Percentiles rank a stretch among this genome's conserved stretches.
Evolutionary conservation across 2,888 invertebrate genomes (phyloP).

Genomic region (Chromoteleia sp.): DNA sequence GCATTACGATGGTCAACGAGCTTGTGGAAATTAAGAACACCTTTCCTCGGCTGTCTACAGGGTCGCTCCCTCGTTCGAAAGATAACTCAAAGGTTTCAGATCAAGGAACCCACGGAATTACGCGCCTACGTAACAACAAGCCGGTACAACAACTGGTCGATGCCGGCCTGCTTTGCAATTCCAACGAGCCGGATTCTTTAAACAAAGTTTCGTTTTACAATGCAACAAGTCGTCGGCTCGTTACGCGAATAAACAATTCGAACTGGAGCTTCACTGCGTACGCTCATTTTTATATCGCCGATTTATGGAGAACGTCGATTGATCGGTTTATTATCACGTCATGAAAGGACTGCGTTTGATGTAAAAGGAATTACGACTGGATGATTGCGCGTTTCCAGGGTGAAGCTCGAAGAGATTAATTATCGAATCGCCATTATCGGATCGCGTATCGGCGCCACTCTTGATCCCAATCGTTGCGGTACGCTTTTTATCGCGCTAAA

Average conservation of each 20-base stretch:
- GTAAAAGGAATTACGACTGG: constrained; percentile 24
- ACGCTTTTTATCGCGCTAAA: no score
- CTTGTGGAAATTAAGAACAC: constrained; percentile 21
- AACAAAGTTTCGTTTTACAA: constrained; percentile 30
- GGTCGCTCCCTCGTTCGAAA: constrained; percentile 27
- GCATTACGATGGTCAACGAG: background rate
- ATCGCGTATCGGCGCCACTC: no score
- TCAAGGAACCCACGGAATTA: constrained; percentile 42
- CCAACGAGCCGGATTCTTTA: background rate
- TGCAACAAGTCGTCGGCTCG: background rate
- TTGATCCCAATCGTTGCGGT: no score
- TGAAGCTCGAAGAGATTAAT: constrained; percentile 16
- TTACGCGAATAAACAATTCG: no score
- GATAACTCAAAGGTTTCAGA: constrained; percentile 58
- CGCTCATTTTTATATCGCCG: no score
- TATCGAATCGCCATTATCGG: no score
- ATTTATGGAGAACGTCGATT: constrained; percentile 1
- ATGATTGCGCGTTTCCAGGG: constrained; percentile 28
- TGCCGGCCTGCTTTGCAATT: background rate
- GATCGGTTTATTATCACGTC: constrained; percentile 4
- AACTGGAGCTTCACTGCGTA: no score
- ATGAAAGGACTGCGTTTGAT: background rate
- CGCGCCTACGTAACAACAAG: constrained; percentile 29
- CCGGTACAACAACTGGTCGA: no score
- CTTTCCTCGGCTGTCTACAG: constrained; percentile 13